phyloP scores from a whole-genome alignment of 1,140 invertebrate genomes.

The Kradibia gibbosae region DNA sequence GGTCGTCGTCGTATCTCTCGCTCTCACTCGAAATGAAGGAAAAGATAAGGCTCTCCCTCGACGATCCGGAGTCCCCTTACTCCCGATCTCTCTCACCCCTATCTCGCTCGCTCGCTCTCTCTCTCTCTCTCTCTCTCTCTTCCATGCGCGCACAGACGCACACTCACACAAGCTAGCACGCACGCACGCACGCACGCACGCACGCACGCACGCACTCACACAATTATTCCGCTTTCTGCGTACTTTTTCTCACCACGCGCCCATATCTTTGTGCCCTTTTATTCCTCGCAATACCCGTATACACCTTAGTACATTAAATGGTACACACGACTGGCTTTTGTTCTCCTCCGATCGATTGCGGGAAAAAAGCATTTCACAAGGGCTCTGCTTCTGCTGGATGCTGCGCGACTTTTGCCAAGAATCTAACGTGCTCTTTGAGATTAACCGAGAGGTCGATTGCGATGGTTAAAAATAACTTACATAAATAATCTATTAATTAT shows the following conservation, averaged over 20 bases:
- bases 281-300: background rate
- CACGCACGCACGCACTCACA: too few species aligned
- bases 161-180: too few species aligned
- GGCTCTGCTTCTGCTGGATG: background rate
- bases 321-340: background rate
- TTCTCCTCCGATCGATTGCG: conserved; percentile 29
- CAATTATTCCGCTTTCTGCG: too few species aligned
- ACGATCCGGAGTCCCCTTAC: conserved; percentile 47
- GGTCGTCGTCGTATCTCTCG: conserved; percentile 51
- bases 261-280: background rate
- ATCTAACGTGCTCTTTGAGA: background rate
- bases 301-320: background rate
- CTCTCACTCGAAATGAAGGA: conserved; percentile 64
- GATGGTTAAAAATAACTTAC: conserved; percentile 32
- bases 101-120: background rate
- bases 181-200: too few species aligned
- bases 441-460: conserved; percentile 16
- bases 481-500: conserved; percentile 41
- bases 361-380: background rate
- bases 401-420: background rate
- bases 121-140: background rate
- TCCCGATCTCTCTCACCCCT: background rate
- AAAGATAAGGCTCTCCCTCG: conserved; percentile 70
- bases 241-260: conserved; percentile 15
- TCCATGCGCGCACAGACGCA: background rate